Conservation (phyloP, 2,888 invertebrate genomes). For the Strigamia maritima region DNA sequence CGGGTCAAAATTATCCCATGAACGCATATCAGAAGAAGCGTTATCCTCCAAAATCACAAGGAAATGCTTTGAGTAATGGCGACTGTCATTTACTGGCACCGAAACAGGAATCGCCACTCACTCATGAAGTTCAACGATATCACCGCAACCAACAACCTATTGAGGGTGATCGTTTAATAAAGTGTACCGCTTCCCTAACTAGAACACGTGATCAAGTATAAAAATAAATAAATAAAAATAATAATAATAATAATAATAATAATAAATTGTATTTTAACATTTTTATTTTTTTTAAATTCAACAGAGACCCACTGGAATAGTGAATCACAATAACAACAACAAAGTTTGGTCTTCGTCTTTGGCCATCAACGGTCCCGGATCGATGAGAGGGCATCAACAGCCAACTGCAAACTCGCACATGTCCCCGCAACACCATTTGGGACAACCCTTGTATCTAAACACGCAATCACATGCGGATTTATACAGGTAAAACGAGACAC, state of each 20-base stretch:
- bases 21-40: constrained; percentile 71
- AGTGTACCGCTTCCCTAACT: constrained; percentile 43
- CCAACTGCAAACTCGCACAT: constrained; percentile 48
- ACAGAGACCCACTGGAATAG: background rate
- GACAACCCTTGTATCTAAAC: constrained; percentile 61
- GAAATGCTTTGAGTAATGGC: background rate
- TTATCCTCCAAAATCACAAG: constrained; percentile 77
- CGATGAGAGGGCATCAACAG: constrained; percentile 31
- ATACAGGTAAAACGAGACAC: constrained; percentile 42
- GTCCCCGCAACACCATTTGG: constrained; percentile 59
- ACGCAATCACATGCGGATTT: constrained; percentile 44
- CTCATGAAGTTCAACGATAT: constrained; percentile 39
- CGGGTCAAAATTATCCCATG: constrained; percentile 39
- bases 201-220: constrained; percentile 42
- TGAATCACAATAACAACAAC: no score
- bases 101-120: constrained; percentile 33
- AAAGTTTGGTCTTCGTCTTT: constrained; percentile 34
- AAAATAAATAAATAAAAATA: constrained; percentile 29
- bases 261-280: constrained; percentile 19
- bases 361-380: constrained; percentile 50
- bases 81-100: constrained; percentile 57
- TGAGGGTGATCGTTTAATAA: constrained; percentile 44
- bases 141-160: constrained; percentile 44
- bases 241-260: constrained; percentile 36
- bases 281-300: background rate